These are phyloP conservation scores for Lepidochrysops patricia DNA, from an alignment of 2,888 invertebrate genomes.

Conservation along the genomic window DNA sequence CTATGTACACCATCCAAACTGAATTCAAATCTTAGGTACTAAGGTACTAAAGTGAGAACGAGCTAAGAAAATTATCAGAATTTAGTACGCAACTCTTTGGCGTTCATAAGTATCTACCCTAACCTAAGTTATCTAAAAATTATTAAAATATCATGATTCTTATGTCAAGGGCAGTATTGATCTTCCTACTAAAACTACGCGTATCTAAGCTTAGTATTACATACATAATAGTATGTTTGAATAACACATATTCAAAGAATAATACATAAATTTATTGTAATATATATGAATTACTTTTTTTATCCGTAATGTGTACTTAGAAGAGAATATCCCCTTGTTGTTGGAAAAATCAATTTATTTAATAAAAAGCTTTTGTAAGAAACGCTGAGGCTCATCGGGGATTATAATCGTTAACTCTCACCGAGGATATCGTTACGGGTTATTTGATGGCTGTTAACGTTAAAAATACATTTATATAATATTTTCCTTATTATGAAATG, in stretches of 20 bases:
- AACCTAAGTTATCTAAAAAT: background rate
- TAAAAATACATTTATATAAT: background rate
- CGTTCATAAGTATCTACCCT: too few relatives aligned
- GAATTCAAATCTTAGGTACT: too few relatives aligned
- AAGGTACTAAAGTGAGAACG: too few relatives aligned
- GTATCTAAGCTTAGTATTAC: too few relatives aligned
- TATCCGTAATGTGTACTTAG: background rate
- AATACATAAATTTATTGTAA: too few relatives aligned
- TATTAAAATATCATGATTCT: background rate
- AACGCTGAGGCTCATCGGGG: background rate
- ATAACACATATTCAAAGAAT: too few relatives aligned
- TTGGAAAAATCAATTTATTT: constrained; percentile 12
- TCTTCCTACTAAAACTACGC: too few relatives aligned
- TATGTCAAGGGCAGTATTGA: too few relatives aligned
- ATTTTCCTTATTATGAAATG: background rate
- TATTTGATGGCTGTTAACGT: background rate
- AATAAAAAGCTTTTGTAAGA: constrained; percentile 10
- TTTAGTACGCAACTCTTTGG: too few relatives aligned
- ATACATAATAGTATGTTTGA: too few relatives aligned
- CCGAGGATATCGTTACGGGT: background rate
- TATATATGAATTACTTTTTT: constrained; percentile 9
- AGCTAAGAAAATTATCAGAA: too few relatives aligned
- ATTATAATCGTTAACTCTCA: background rate
- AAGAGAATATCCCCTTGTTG: background rate
- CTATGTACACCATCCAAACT: too few relatives aligned